A percentile compares a stretch with the other conserved stretches of the same genome.
Conservation (phyloP, 2,113 vertebrate genomes). For the Saimiri boliviensis region DNA sequence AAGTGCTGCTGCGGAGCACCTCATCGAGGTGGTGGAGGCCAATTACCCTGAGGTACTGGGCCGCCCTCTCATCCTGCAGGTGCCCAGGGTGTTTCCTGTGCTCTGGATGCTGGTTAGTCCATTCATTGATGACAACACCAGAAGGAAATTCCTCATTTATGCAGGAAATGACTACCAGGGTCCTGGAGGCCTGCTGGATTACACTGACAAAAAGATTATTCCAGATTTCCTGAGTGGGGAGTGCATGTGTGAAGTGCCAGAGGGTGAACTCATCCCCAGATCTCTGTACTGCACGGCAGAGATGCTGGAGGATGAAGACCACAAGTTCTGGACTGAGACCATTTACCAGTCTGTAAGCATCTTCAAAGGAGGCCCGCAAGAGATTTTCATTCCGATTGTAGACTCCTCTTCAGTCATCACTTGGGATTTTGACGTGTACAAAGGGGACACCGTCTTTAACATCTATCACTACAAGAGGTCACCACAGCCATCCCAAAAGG, state of each 20-base stretch:
- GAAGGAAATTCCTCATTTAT: slow-evolving; percentile 97
- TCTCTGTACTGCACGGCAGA: slow-evolving; percentile 95
- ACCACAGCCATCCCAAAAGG: slow-evolving; percentile 91
- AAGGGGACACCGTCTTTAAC: slow-evolving; percentile 95
- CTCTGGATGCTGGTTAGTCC: slow-evolving; percentile 98
- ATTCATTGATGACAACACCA: slow-evolving; percentile 97
- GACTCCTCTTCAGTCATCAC: slow-evolving; percentile 96
- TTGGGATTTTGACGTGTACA: slow-evolving; percentile 97
- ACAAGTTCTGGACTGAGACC: slow-evolving; percentile 93
- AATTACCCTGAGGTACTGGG: slow-evolving; percentile 98
- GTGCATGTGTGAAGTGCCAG: slow-evolving; percentile 95
- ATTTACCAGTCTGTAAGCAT: slow-evolving; percentile 97
- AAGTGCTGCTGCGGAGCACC: slow-evolving; percentile 94
- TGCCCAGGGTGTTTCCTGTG: slow-evolving; percentile 95
- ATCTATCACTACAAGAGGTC: slow-evolving; percentile 95
- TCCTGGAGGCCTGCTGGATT: slow-evolving; percentile 94
- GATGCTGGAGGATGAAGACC: slow-evolving; percentile 94
- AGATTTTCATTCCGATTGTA: slow-evolving; percentile 95
- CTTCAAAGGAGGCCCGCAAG: slow-evolving; percentile 95
- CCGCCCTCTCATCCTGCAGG: slow-evolving; percentile 92
- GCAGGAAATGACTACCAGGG: slow-evolving; percentile 97
- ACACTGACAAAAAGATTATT: slow-evolving; percentile 94
- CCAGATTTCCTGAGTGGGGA: slow-evolving; percentile 96
- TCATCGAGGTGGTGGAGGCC: slow-evolving; percentile 97
- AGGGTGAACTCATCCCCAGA: slow-evolving; percentile 95